Conservation (phyloP, 2,888 invertebrate genomes). For the Yponomeuta cagnagella region DNA sequence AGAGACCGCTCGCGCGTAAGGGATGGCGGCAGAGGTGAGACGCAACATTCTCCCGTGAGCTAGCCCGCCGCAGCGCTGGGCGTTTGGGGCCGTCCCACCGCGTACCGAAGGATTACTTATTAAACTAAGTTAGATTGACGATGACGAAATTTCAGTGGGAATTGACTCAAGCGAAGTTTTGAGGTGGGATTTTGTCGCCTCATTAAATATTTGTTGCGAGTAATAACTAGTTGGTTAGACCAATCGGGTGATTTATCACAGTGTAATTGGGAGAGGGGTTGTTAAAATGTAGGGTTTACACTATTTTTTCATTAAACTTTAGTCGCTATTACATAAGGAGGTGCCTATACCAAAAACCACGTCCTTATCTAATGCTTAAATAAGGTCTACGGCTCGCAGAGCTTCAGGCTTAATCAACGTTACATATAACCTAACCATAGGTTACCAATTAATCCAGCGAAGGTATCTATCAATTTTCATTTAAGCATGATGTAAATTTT, state of each 20-base stretch:
- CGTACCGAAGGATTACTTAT: slow-evolving; percentile 60
- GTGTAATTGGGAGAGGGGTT: not conserved
- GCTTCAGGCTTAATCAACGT: too few relatives aligned
- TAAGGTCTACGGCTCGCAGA: too few relatives aligned
- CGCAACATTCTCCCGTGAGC: slow-evolving; percentile 58
- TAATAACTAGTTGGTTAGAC: not conserved
- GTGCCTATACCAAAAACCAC: too few relatives aligned
- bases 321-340: too few relatives aligned
- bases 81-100: slow-evolving; percentile 50
- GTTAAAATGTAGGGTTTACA: not conserved
- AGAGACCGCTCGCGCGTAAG: slow-evolving; percentile 61
- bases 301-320: too few relatives aligned
- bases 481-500: too few relatives aligned
- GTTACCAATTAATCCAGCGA: too few relatives aligned
- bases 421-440: too few relatives aligned
- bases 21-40: slow-evolving; percentile 59
- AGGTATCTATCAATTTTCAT: too few relatives aligned
- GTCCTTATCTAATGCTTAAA: too few relatives aligned
- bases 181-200: slow-evolving; percentile 61
- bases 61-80: slow-evolving; percentile 47
- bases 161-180: slow-evolving; percentile 63
- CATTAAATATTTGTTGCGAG: slow-evolving; percentile 46
- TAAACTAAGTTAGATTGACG: slow-evolving; percentile 70
- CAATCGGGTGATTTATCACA: not conserved
- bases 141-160: slow-evolving; percentile 75